Percentiles rank a stretch among this genome's conserved stretches.
Evolutionary conservation across 2,797 vertebrate species (phyloP).

Genomic region (Sebastes iracundus): DNA sequence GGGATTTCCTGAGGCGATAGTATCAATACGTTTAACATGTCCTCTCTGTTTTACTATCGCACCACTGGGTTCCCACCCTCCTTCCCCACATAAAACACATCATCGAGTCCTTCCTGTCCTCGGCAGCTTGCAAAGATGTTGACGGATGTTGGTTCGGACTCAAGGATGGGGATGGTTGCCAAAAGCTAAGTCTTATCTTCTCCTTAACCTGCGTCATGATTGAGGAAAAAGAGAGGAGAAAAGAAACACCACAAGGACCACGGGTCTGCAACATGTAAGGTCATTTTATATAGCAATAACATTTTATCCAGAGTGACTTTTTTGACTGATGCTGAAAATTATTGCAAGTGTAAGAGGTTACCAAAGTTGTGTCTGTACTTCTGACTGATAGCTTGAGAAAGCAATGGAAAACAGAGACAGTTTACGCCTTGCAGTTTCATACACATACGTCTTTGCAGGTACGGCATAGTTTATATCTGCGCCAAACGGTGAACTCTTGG

Average conservation of each 20-base stretch:
- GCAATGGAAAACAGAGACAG: not conserved
- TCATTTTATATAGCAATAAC: not conserved
- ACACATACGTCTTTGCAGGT: not conserved
- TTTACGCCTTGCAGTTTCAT: not conserved
- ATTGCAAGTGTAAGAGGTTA: not conserved
- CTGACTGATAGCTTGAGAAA: not conserved
- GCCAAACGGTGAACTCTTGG: not conserved
- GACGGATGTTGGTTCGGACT: conserved; percentile 52
- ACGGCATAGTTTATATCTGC: not conserved
- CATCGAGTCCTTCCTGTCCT: conserved; percentile 72
- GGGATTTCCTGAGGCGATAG: conserved; percentile 81
- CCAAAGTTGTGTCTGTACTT: not conserved
- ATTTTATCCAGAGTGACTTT: conserved; percentile 1
- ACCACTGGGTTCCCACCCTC: conserved; percentile 67
- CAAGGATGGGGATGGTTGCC: conserved; percentile 30
- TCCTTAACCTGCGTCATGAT: conserved; percentile 30
- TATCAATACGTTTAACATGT: conserved; percentile 83
- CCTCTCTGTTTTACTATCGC: conserved; percentile 76
- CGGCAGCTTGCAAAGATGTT: conserved; percentile 77
- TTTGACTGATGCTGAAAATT: not conserved
- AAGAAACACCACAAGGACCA: not conserved
- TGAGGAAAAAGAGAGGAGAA: not conserved
- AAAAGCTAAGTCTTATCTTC: conserved; percentile 35
- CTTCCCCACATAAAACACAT: conserved; percentile 81
- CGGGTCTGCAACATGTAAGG: not conserved